Evolutionary conservation across 2,113 vertebrate species (phyloP), one percentile per base, ranked within the genome.

Genomic region (Cyprinodon variegatus): DNA sequence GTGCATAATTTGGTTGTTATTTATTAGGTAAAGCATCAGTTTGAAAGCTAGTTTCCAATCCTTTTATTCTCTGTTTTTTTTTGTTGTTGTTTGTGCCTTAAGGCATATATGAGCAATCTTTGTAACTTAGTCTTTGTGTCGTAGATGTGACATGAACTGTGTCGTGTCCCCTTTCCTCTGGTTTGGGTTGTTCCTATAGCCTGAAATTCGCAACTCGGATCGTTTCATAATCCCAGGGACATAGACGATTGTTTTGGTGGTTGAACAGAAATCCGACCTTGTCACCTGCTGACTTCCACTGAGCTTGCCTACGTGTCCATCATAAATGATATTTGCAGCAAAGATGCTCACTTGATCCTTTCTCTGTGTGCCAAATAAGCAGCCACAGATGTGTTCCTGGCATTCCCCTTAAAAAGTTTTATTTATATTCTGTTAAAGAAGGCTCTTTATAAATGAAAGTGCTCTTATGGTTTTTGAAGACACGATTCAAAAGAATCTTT

Each of bases 1-100:
- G 69, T 75, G 77, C 64, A 64, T 89, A 74, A 82, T 85, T 70
- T 36, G 68, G 38, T 3, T 63, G 0, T 61, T 15, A 3, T 48
- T 22, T 64, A 61, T 60, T 29, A 41, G 4, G 11, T 43, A 65
- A 20, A 17, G 13, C 50, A 20, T 53, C 15, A 17, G 15, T 68
- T 72, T 3, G 40, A 76, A 45, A 50, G 3, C 11, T 38, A 4
- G 22, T 48, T n/a, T 57, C 14, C 41, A 62, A 48, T 22, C 36
- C 20, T 73, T 38, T 20, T 17, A 63, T 39, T 59, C 22, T 64
- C 14, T 45, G 36, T 12, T 46, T 66, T 72, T 72, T 67, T 17
- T 29, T 29, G 29, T 0, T 61, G 10, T 53, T 7, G 8, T 9
- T 57, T 2, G 10, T 57, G 3, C n/a, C 4, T 57, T 57, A 57